Percentiles rank a stretch among this genome's conserved stretches.
phyloP scores from a whole-genome alignment of 2,888 invertebrate genomes.

The Flabesymbios commensalis region DNA sequence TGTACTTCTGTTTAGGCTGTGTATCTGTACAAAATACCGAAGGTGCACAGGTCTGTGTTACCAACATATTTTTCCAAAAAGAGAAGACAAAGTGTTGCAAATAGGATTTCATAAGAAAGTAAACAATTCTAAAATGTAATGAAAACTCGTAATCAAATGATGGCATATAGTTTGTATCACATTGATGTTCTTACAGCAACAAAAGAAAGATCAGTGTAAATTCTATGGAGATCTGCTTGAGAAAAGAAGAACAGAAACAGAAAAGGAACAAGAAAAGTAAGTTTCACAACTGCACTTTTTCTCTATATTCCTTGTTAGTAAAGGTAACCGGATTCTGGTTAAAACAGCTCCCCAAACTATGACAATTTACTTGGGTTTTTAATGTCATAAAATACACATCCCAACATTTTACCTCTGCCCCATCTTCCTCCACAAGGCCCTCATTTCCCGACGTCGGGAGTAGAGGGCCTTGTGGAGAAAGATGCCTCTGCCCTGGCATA shows the following conservation, averaged over 20 bases:
- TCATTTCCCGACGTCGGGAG: too few relatives aligned
- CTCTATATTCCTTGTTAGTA: neutral
- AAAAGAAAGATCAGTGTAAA: constrained; percentile 84
- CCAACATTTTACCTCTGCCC: neutral
- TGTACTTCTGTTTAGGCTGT: too few relatives aligned
- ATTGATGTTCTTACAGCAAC: constrained; percentile 44
- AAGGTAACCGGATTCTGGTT: neutral
- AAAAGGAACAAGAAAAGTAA: constrained; percentile 89
- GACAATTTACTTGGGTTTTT: too few relatives aligned
- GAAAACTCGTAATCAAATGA: neutral
- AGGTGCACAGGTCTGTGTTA: too few relatives aligned
- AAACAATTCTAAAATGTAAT: too few relatives aligned
- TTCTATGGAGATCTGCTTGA: constrained; percentile 96
- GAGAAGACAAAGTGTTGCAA: too few relatives aligned
- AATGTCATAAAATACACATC: neutral
- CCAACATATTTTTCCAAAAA: too few relatives aligned
- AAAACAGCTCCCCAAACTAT: too few relatives aligned
- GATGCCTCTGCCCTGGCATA: too few relatives aligned
- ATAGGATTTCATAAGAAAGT: too few relatives aligned
- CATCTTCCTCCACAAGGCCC: neutral
- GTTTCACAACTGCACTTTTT: constrained; percentile 29
- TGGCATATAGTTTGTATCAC: neutral
- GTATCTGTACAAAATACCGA: too few relatives aligned
- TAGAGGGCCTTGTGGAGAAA: too few relatives aligned
- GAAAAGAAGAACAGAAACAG: constrained; percentile 90